phyloP scores from a whole-genome alignment of 2,113 vertebrate genomes.

The Athene noctua region DNA sequence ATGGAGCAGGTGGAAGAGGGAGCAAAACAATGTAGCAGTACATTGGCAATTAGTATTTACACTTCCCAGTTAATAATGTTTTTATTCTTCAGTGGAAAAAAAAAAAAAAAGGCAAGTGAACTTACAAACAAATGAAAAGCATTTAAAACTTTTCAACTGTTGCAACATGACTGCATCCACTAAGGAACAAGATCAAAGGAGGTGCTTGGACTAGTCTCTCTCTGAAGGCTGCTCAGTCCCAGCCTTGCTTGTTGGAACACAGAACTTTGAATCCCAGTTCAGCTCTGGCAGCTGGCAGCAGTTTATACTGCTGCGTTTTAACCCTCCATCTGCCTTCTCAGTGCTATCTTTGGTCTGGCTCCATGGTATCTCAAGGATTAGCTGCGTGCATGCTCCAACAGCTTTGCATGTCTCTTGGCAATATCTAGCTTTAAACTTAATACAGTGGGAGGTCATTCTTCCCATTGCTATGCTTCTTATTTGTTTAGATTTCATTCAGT shows the following conservation, averaged over 20 bases:
- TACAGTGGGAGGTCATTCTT: neutral
- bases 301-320: neutral
- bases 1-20: neutral
- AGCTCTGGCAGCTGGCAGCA: neutral
- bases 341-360: constrained; percentile 30
- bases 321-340: neutral
- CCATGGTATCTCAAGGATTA: neutral
- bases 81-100: neutral
- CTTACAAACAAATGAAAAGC: neutral
- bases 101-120: neutral
- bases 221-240: neutral
- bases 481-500: constrained; percentile 20
- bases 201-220: neutral
- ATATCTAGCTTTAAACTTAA: neutral
- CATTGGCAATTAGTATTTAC: neutral
- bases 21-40: neutral
- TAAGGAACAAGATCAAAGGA: neutral
- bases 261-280: neutral
- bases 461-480: constrained; percentile 2
- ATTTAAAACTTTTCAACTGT: neutral
- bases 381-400: neutral
- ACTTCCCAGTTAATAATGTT: neutral
- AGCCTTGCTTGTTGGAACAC: neutral
- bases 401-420: neutral
- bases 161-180: neutral